Percentiles rank a stretch among this genome's conserved stretches.
Conservation (phyloP, 1,140 invertebrate species). For the Hestina assimilis region DNA sequence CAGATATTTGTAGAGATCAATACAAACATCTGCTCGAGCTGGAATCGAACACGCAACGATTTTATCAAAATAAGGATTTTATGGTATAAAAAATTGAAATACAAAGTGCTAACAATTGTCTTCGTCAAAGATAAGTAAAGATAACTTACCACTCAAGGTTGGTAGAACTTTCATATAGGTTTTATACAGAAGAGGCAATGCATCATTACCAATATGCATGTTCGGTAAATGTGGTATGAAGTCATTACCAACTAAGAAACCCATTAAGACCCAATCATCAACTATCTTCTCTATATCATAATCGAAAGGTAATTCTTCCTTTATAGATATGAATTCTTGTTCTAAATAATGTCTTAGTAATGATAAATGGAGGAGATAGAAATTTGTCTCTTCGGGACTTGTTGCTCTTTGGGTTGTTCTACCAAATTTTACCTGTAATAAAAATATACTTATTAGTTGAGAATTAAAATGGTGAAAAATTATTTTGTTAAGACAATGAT, state of each 20-base stretch:
- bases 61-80: no score
- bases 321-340: constrained; percentile 91
- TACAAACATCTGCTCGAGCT: no score
- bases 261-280: constrained; percentile 93
- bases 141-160: constrained; percentile 86
- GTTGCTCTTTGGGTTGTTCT: constrained; percentile 80
- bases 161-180: constrained; percentile 94
- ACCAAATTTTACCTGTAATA: constrained; percentile 83
- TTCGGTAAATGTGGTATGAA: constrained; percentile 97
- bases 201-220: constrained; percentile 94
- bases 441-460: background rate
- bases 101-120: no score
- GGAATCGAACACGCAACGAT: no score
- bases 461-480: background rate
- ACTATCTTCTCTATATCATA: constrained; percentile 90
- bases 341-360: constrained; percentile 95
- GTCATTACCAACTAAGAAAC: constrained; percentile 97
- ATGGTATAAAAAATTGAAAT: no score
- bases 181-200: constrained; percentile 90
- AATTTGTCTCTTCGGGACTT: constrained; percentile 93
- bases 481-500: no score
- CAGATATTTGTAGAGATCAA: no score
- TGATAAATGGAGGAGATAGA: constrained; percentile 95
- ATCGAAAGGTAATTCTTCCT: constrained; percentile 83
- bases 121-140: no score